Evolutionary conservation across 2,888 invertebrate species (phyloP).

Genomic region (Rhamphomyia laevipes): DNA sequence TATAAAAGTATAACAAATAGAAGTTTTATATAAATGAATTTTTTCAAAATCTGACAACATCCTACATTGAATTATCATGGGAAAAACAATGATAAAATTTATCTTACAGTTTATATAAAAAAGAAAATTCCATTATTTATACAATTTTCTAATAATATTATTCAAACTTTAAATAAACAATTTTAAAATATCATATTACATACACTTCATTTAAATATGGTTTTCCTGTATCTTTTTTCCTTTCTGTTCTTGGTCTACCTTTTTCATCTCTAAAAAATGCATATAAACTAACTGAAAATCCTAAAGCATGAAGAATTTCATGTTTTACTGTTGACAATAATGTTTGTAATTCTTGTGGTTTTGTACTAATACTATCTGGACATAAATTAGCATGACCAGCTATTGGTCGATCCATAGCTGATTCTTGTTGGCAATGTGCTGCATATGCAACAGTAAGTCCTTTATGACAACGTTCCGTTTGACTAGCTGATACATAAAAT

Average conservation of each 20-base stretch:
- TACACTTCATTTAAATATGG: conserved; percentile 80
- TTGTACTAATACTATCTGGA: conserved; percentile 85
- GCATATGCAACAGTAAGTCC: conserved; percentile 93
- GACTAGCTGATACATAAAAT: conserved; percentile 90
- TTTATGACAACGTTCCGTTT: conserved; percentile 83
- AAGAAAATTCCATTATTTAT: background rate
- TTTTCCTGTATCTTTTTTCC: conserved; percentile 74
- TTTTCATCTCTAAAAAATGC: conserved; percentile 81
- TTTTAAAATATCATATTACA: conserved; percentile 25
- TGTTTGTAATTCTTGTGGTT: conserved; percentile 80
- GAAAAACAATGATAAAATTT: too few relatives aligned
- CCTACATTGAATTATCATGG: too few relatives aligned
- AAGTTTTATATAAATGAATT: too few relatives aligned
- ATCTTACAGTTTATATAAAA: background rate
- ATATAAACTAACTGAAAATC: conserved; percentile 92
- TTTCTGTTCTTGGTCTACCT: conserved; percentile 76
- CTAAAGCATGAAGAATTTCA: conserved; percentile 94
- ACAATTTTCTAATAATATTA: background rate
- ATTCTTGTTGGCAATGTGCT: conserved; percentile 96
- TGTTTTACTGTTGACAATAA: conserved; percentile 94
- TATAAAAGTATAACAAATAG: too few relatives aligned
- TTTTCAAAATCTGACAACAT: too few relatives aligned
- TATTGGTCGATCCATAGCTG: conserved; percentile 88
- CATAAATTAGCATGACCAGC: conserved; percentile 99
- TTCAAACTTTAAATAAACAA: background rate